Evolutionary conservation across 2,113 vertebrate species (phyloP).

Genomic region (Dromaius novaehollandiae): DNA sequence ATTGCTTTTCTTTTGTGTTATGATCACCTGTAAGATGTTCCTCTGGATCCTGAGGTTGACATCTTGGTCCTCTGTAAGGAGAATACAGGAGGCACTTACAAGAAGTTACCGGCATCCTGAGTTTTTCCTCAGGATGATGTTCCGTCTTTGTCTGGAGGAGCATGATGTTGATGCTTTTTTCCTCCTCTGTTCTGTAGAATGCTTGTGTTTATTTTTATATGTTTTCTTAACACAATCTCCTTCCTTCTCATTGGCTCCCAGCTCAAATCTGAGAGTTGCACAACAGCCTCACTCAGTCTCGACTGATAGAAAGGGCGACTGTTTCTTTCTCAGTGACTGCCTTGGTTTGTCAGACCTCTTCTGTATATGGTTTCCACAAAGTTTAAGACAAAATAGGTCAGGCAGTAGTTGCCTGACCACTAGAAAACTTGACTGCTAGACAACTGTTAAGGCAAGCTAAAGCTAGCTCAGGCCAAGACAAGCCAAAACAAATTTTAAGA

Average conservation of each 20-base stretch:
- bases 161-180: not conserved
- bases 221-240: not conserved
- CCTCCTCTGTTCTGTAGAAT: not conserved
- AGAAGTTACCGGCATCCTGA: not conserved
- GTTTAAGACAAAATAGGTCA: not conserved
- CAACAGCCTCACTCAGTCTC: not conserved
- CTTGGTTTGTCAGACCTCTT: not conserved
- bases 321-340: not conserved
- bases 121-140: not conserved
- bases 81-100: not conserved
- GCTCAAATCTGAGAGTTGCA: not conserved
- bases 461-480: not conserved
- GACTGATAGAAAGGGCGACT: not conserved
- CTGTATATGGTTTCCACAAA: not conserved
- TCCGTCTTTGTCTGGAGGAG: not conserved
- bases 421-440: not conserved
- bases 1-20: not conserved
- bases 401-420: not conserved
- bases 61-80: not conserved
- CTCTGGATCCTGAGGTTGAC: not conserved
- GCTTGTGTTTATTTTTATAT: not conserved
- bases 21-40: not conserved
- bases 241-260: not conserved
- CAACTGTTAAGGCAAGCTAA: not conserved
- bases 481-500: not conserved